Evolutionary conservation across 2,888 invertebrate species (phyloP).

Genomic region (Globia sparganii): DNA sequence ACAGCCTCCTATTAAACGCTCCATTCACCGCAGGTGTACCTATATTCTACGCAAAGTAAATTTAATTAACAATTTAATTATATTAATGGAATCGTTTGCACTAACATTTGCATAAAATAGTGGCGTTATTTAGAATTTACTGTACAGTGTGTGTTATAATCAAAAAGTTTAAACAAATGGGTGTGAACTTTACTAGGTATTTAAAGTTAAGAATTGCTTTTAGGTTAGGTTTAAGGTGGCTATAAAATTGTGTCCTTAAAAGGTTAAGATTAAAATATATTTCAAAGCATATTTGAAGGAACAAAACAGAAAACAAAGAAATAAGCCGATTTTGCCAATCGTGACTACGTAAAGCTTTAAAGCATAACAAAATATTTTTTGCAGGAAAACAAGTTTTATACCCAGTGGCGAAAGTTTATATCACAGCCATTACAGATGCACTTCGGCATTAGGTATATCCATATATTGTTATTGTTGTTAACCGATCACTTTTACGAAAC

Average conservation of each 20-base stretch:
- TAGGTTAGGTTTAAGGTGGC: conserved; percentile 40
- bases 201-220: conserved; percentile 36
- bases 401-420: conserved; percentile 85
- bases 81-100: conserved; percentile 47
- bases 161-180: conserved; percentile 22
- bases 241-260: conserved; percentile 47
- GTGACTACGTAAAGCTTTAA: conserved; percentile 73
- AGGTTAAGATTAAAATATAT: conserved; percentile 18
- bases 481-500: conserved; percentile 71
- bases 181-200: conserved; percentile 44
- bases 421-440: conserved; percentile 87
- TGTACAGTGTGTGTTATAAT: conserved; percentile 39
- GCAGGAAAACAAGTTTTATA: conserved; percentile 75
- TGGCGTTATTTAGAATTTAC: conserved; percentile 38
- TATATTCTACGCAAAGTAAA: conserved; percentile 49
- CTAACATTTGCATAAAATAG: conserved; percentile 42
- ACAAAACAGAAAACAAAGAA: conserved; percentile 49
- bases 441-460: conserved; percentile 86
- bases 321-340: conserved; percentile 72
- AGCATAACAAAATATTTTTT: conserved; percentile 64
- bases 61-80: conserved; percentile 56
- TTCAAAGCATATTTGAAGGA: conserved; percentile 26
- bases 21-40: conserved; percentile 41
- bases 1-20: conserved; percentile 36
- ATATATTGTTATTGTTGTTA: conserved; percentile 76